Base-by-base conservation (phyloP, 92 coral and sea anemone genomes). In the Metridium senile region DNA sequence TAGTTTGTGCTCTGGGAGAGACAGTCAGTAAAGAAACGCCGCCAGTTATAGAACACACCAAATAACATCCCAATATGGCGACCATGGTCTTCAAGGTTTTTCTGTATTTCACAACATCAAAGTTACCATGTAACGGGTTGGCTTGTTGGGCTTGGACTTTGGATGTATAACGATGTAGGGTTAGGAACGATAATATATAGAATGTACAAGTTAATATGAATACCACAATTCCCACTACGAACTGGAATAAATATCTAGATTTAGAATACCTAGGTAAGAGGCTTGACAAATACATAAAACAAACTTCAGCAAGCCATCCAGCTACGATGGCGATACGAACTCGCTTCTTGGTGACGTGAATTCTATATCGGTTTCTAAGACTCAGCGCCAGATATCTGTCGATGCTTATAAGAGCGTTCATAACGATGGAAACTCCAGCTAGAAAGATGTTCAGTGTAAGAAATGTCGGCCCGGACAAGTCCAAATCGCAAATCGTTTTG, bases 301-400 rank as follows among this genome's bases (percentile, higher is more conserved):
- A 21, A 54, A 10, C 3, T 20, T 3, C 59, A 54, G 6, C 16
- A 54, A 54, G n/a, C 59, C 59, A 54, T 21, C 59, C 59, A 54
- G 25, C 16, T 54, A 21, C 25, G 16, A 54, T 54, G 20, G 25
- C 59, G 23, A 54, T 54, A 54, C 59, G 69, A 53, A 77, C 79
- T 58, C 87, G 82, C 49, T 76, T 83, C 46, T 63, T 67, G 27
- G 78, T 62, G n/a, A 83, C 87, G 18, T 58, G 68, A 20, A 77
- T 9, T 47, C 78, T 62, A 67, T 83, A 83, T 18, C 79, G 83
- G 27, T 76, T 49, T 54, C 78, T 74, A 49, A 83, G 87, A 52
- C 57, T 74, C 67, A 83, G 74, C 63, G 87, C 87, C 35, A 83
- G 70, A 43, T 62, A 79, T 16, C 87, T 74, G 69, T 83, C 87